These are phyloP conservation scores for Eledona agricola DNA, from an alignment of 2,888 invertebrate genomes.

Conservation along the genomic window DNA sequence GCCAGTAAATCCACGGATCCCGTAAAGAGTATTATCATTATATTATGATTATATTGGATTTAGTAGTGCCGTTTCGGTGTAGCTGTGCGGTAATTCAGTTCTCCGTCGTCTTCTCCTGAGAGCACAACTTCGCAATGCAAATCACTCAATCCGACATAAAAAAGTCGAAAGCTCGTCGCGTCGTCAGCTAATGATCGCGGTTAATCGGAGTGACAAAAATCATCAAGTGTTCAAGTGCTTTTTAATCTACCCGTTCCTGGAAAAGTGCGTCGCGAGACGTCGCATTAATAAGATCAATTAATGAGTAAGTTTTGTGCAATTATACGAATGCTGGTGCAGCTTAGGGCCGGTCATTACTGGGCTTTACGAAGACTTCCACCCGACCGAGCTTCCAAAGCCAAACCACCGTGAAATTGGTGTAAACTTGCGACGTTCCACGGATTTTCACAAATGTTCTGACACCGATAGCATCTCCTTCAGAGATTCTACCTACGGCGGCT, in stretches of 20 bases:
- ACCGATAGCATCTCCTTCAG: constrained; percentile 50
- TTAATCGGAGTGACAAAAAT: constrained; percentile 30
- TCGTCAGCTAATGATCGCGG: constrained; percentile 36
- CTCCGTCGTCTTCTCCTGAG: constrained; percentile 52
- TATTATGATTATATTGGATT: constrained; percentile 65
- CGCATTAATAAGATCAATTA: constrained; percentile 27
- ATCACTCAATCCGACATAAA: constrained; percentile 37
- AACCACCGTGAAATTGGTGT: constrained; percentile 55
- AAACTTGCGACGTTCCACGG: constrained; percentile 50
- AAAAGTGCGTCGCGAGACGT: constrained; percentile 3
- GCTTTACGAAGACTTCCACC: constrained; percentile 41
- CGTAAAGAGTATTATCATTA: constrained; percentile 64
- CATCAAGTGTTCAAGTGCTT: constrained; percentile 26
- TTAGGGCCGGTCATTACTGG: constrained; percentile 22
- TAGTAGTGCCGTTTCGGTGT: constrained; percentile 59
- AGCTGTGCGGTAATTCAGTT: constrained; percentile 57
- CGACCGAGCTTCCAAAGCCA: constrained; percentile 44
- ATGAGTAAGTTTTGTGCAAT: constrained; percentile 39
- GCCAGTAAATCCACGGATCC: constrained; percentile 62
- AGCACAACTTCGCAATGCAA: constrained; percentile 45
- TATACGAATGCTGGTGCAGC: too few species aligned
- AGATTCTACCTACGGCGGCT: constrained; percentile 25
- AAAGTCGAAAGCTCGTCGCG: constrained; percentile 13
- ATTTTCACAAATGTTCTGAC: constrained; percentile 44
- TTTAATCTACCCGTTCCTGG: constrained; percentile 17